Evolutionary conservation across 2,888 invertebrate species (phyloP).

Genomic region (Oscheius sp.): DNA sequence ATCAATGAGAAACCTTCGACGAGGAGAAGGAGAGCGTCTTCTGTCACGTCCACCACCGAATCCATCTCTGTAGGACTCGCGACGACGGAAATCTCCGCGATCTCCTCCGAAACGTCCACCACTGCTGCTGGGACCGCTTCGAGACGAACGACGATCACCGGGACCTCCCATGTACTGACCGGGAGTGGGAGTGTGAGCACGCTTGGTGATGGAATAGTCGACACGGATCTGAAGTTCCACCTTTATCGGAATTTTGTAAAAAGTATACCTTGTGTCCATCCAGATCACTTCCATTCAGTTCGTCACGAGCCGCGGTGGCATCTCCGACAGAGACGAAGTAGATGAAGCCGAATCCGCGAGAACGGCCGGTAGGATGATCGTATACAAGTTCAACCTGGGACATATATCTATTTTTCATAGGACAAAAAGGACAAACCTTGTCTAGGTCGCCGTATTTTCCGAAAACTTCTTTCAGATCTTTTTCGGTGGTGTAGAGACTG

Average conservation of each 20-base stretch:
- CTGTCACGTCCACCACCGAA: slow-evolving; percentile 2
- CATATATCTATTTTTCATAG: not conserved
- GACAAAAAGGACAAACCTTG: slow-evolving; percentile 78
- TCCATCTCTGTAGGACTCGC: slow-evolving; percentile 31
- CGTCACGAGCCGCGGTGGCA: slow-evolving; percentile 62
- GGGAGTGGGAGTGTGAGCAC: slow-evolving; percentile 70
- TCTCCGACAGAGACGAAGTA: slow-evolving; percentile 63
- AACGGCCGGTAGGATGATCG: slow-evolving; percentile 83
- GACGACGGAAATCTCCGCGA: slow-evolving; percentile 15
- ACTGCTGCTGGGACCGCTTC: not conserved
- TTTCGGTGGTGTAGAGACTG: slow-evolving; percentile 90
- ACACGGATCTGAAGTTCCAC: slow-evolving; percentile 58
- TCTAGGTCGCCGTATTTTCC: slow-evolving; percentile 91
- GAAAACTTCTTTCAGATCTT: slow-evolving; percentile 91
- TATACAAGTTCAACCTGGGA: slow-evolving; percentile 84
- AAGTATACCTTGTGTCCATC: slow-evolving; percentile 54
- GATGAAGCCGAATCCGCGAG: slow-evolving; percentile 71
- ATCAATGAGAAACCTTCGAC: slow-evolving; percentile 5
- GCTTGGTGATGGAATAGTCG: slow-evolving; percentile 68
- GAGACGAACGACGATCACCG: slow-evolving; percentile 26
- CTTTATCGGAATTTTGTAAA: not conserved
- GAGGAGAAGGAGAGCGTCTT: slow-evolving; percentile 19
- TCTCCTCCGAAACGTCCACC: slow-evolving; percentile 23
- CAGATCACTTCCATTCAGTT: slow-evolving; percentile 52
- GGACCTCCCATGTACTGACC: slow-evolving; percentile 69